Evolutionary conservation across 2,888 invertebrate species (phyloP).

Genomic region (Polydrusus pterygomalis): DNA sequence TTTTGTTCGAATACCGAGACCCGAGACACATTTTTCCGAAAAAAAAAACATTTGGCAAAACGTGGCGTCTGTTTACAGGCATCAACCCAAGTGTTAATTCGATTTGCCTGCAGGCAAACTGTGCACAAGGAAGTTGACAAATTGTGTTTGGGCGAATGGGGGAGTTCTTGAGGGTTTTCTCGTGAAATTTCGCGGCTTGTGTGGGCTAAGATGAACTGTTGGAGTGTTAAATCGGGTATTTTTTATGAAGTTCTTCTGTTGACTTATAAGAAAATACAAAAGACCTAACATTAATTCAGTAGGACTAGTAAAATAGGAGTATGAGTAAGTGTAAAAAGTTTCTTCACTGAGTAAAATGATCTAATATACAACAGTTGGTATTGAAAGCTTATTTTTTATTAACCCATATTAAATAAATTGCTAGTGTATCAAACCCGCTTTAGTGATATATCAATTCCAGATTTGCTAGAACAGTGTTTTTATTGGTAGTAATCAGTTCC

Average conservation of each 20-base stretch:
- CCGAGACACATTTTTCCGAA: slow-evolving; percentile 6
- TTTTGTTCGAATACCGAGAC: slow-evolving; percentile 13
- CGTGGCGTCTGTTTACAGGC: slow-evolving; percentile 26
- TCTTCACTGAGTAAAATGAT: too few species aligned
- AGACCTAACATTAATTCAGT: too few species aligned
- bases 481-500: too few species aligned
- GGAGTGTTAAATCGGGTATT: background rate
- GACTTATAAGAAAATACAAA: too few species aligned
- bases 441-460: too few species aligned
- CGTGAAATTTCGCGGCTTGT: slow-evolving; percentile 20
- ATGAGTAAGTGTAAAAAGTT: too few species aligned
- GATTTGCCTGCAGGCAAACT: background rate
- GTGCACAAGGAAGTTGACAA: slow-evolving; percentile 5
- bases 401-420: too few species aligned
- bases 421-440: too few species aligned
- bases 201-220: background rate
- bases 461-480: too few species aligned
- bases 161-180: slow-evolving; percentile 17
- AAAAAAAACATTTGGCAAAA: slow-evolving; percentile 22
- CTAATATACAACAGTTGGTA: too few species aligned
- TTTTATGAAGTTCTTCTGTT: background rate
- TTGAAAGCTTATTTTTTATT: too few species aligned
- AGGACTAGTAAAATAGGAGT: too few species aligned
- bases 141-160: slow-evolving; percentile 12
- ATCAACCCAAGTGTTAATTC: slow-evolving; percentile 24